Evolutionary conservation across 2,113 vertebrate species (phyloP), one percentile per base, ranked within the genome.

Genomic region (Piprites chloris): DNA sequence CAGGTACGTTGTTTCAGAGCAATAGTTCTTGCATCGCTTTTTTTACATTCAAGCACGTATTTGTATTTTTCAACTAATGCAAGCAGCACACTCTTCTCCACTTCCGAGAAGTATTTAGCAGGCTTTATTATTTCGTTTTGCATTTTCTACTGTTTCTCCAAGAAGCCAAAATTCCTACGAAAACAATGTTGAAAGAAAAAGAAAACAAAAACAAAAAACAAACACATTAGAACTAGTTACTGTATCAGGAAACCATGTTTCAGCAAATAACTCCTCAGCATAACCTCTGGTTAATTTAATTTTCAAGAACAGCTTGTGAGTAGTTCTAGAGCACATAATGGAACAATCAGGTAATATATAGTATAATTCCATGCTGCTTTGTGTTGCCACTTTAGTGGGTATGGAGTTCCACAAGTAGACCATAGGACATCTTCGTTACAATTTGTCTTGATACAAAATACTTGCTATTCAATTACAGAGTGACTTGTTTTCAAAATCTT

Each of bases 121-220:
- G 98, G 98, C 91, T 98, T 98, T 97, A 98, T 98, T 56, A 98
- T 98, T 98, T 98, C 98, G 97, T 98, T 98, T 98, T 98, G 98
- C 98, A 98, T 98, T 98, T 98, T 98, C 97, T 97, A 97, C 79
- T 49, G 13, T 95, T 97, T 97, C 91, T 96, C 71, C 92, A 56
- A 96, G 95, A 89, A 85, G 95, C 53, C 89, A 97, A 95, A 96
- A 89, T 95, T 94, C 96, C 98, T 98, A 89, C 14, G 55, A 96
- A 97, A 97, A 76, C 37, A 97, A 80, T 4, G 15, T 81, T 28
- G 61, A 97, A 95, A 96, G 33, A 82, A 61, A 35, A 47, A 7
- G 4, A 24, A 49, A 49, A 49, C 17, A 80, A 49, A 41, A 39
- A 27, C 18, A 35, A 35, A 16, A 59, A 35, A 1, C 10, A 59